Evolutionary conservation across 1,140 invertebrate species (phyloP), one percentile per base, ranked within the genome.

Genomic region (Choristoneura fumiferana): DNA sequence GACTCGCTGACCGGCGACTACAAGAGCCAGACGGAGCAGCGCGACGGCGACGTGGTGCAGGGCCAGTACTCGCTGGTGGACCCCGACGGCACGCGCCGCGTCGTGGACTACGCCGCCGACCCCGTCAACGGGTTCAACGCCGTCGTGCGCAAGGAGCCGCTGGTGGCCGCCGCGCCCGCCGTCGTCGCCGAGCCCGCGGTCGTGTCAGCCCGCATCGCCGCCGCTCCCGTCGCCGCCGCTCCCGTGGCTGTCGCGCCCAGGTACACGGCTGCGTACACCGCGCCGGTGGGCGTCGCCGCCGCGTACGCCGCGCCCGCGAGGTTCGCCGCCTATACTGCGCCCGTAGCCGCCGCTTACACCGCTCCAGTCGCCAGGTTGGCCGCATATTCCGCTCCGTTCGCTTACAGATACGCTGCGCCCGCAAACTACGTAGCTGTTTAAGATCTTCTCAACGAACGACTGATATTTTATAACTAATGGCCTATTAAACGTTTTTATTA

Each of bases 61-160:
- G 93, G 93, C 33, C 86, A 87, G 36, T 93, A 93, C 78, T 91
- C 91, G 0, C 71, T 93, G 1, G 89, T 92, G 12, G 92, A 94
- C 63, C n/a, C 93, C 1, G 93, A 94, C 69, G 93, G 93, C 58
- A 91, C 91, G 53, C 91, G 91, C 55, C 90, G 93, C 54, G 92
- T 90, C 12, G 93, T 93, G 0, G 92, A 93, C 63, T 94, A 94
- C 75, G 90, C 92, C 1, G 90, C 91, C 29, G 91, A 91, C 58
- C 72, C 84, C 15, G 77, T 89, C 15, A 90, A 90, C 54, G 90
- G 90, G 54, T 91, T 91, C 74, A 90, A 91, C 70, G 90, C 89
- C 8, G 89, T 90, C 0, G 89, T 90, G 0, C 84, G 85, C 54
- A 87, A 84, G 37, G 84, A 87, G 58, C 87, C 85, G 8, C 54